These are phyloP conservation scores for Pyrocephalus nanus DNA, from an alignment of 2,797 vertebrate species.

Conservation along the genomic window DNA sequence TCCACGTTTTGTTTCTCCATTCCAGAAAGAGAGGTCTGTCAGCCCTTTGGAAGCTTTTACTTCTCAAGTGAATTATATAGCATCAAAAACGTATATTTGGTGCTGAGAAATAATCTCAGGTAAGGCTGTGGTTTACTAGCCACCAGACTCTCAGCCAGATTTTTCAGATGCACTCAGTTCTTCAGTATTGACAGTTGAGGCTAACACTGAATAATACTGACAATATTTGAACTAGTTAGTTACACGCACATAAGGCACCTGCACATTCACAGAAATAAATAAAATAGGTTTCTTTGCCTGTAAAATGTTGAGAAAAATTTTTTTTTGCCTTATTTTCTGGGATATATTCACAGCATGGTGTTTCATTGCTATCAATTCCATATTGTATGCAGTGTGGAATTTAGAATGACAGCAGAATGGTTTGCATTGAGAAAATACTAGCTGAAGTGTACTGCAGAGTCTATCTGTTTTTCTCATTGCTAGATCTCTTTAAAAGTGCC, in stretches of 20 bases:
- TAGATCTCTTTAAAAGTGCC: constrained; percentile 30
- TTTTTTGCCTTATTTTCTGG: neutral
- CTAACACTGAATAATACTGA: neutral
- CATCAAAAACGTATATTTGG: neutral
- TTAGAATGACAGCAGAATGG: constrained; percentile 6
- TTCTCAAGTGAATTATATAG: neutral
- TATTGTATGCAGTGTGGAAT: neutral
- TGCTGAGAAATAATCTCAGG: neutral
- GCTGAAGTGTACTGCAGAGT: neutral
- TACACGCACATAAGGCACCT: neutral
- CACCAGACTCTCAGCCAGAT: neutral
- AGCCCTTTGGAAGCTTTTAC: neutral
- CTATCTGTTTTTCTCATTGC: constrained; percentile 5
- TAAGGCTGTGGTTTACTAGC: neutral
- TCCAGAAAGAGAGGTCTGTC: neutral
- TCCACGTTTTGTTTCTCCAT: neutral
- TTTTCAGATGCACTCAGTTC: neutral
- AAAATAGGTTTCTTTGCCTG: neutral
- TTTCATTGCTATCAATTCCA: neutral
- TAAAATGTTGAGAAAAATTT: neutral
- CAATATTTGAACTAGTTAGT: neutral
- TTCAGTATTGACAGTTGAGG: neutral
- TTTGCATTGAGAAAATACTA: constrained; percentile 19
- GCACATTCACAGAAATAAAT: neutral
- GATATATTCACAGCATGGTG: neutral